These are phyloP conservation scores for Pemphigus obesinymphae DNA, from an alignment of 1,140 invertebrate genomes.

Conservation along the genomic window DNA sequence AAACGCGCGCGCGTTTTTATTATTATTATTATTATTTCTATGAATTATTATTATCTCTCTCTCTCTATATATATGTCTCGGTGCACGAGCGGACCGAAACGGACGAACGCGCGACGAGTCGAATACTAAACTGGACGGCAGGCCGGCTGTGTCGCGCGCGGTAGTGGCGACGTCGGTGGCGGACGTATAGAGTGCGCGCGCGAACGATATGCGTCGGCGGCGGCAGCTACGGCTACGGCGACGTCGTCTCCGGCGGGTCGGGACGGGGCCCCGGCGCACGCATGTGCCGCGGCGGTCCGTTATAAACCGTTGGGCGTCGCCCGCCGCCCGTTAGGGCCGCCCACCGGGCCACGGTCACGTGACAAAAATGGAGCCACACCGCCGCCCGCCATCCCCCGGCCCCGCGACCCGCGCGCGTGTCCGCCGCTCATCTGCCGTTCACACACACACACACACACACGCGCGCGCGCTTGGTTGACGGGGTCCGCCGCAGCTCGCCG, in stretches of 20 bases:
- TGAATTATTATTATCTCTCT: no score
- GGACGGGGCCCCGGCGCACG: not conserved
- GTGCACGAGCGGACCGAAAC: not conserved
- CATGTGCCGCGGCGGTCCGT: not conserved
- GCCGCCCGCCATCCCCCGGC: no score
- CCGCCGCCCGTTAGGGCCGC: not conserved
- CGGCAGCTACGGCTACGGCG: not conserved
- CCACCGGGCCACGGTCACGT: not conserved
- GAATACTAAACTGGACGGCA: slow-evolving; percentile 22
- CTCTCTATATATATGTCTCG: no score
- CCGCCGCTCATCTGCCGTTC: not conserved
- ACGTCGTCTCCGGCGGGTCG: not conserved
- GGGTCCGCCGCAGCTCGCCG: no score
- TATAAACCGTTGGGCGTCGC: not conserved
- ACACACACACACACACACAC: no score
- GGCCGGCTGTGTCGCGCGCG: slow-evolving; percentile 9
- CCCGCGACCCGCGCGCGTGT: no score
- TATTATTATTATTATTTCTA: not conserved
- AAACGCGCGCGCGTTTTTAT: not conserved
- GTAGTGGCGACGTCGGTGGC: not conserved
- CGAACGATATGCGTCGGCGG: not conserved
- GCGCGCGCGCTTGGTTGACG: no score
- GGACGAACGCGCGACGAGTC: slow-evolving; percentile 11
- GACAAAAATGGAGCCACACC: slow-evolving; percentile 25
- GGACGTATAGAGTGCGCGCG: slow-evolving; percentile 19